Base-by-base conservation (phyloP, 53 echinoderm and acorn worm genomes). In the Echinarachnius parma region DNA sequence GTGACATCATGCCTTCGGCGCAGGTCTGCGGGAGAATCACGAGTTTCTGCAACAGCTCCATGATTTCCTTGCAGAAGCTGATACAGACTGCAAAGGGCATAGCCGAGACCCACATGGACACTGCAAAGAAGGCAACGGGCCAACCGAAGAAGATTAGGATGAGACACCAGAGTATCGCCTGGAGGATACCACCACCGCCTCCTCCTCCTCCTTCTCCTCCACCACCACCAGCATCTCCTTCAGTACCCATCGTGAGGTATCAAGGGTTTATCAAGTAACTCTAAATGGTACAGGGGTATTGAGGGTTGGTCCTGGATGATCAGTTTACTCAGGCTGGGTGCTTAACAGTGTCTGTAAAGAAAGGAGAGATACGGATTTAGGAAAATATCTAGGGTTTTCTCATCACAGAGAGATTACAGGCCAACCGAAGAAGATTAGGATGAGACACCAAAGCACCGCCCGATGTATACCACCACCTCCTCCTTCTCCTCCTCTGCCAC, bases 21-120 rank as follows among this genome's bases (percentile, higher is more conserved):
- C 81, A 79, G 23, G 87, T 88, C 56, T 84, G 77, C 20, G 98
- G 98, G 28, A 96, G 71, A 58, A 76, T 61, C n/a, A 96, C 87
- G 19, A 90, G 48, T 76, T 96, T 96, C 78, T 87, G 79, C 48
- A 96, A 56, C 46, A 76, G 83, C 77, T 95, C 98, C 75, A 84
- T 87, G 46, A 91, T 79, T 53, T 84, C 87, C 61, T 96, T 96
- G 28, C 85, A 78, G 79, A 90, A 96, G 49, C 75, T 75, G 67
- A 91, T 91, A 74, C 98, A 96, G 27, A 96, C 91, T 8, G 79
- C 81, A 80, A 96, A 96, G 11, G 98, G 98, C 82, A 96, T 84
- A 60, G 88, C 77, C 63, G 82, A 96, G n/a, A 96, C 80, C 91
- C 91, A 96, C 49, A 96, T 30, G 64, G 91, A 81, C 35, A 85